These are phyloP conservation scores for Phalacrocorax pelagicus DNA, from an alignment of 2,113 vertebrate genomes.

Conservation along the genomic window DNA sequence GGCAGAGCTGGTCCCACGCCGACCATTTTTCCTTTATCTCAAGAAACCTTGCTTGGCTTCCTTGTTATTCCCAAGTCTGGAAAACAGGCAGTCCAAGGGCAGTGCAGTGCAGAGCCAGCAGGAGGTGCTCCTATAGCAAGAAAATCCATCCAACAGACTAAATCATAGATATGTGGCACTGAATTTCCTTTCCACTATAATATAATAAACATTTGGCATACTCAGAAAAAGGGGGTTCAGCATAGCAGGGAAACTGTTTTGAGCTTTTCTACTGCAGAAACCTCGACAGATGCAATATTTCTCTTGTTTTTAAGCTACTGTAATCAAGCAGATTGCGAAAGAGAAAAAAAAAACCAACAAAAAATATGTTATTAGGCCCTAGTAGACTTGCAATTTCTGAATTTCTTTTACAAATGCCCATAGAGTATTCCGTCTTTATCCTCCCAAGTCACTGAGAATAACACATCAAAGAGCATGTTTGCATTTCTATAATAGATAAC, in stretches of 20 bases:
- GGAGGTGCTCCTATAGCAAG: slow-evolving; percentile 48
- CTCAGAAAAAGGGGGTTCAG: not conserved
- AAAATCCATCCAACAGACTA: not conserved
- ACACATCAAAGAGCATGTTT: slow-evolving; percentile 81
- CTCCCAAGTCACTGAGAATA: slow-evolving; percentile 75
- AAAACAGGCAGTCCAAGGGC: not conserved
- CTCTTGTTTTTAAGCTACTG: slow-evolving; percentile 21
- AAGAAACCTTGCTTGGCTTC: not conserved
- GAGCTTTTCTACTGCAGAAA: not conserved
- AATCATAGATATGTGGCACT: not conserved
- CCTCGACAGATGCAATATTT: not conserved
- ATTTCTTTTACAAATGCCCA: slow-evolving; percentile 61
- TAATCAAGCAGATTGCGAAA: slow-evolving; percentile 23
- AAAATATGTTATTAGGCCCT: slow-evolving; percentile 42
- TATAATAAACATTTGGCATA: not conserved
- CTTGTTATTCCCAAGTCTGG: not conserved
- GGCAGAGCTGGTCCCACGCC: not conserved
- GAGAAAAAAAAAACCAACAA: not conserved
- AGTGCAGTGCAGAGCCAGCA: not conserved
- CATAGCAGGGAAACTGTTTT: not conserved
- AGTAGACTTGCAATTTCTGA: slow-evolving; percentile 63
- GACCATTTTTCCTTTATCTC: not conserved
- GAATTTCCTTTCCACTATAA: not conserved
- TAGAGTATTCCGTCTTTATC: slow-evolving; percentile 72
- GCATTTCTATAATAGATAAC: slow-evolving; percentile 80